These are phyloP conservation scores for Zaprionus capensis DNA, from an alignment of 1,140 invertebrate genomes.

Conservation along the genomic window DNA sequence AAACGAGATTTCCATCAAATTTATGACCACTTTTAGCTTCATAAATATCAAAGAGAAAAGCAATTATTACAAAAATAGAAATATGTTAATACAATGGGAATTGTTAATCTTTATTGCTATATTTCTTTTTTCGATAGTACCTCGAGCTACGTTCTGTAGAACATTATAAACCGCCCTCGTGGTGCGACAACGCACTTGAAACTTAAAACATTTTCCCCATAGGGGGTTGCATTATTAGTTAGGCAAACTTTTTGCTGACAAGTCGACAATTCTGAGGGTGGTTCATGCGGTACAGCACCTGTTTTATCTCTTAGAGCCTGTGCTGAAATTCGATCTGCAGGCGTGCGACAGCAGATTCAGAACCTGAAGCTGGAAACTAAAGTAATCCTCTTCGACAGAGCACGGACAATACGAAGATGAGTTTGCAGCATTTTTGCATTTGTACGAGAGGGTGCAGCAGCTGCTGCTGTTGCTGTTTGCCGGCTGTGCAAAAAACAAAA, in stretches of 20 bases:
- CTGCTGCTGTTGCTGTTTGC: constrained; percentile 13
- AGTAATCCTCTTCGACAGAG: constrained; percentile 28
- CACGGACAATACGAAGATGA: constrained; percentile 34
- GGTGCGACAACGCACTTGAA: constrained; percentile 35
- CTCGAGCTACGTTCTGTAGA: neutral
- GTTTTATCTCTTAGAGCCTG: constrained; percentile 18
- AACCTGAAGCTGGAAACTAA: constrained; percentile 19
- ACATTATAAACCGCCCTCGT: constrained; percentile 12
- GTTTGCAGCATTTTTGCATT: constrained; percentile 42
- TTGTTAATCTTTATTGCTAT: neutral
- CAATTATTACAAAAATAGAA: neutral
- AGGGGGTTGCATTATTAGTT: constrained; percentile 51
- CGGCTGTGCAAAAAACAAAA: constrained; percentile 33
- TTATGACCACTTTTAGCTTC: neutral
- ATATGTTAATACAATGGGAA: neutral
- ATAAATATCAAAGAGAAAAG: neutral
- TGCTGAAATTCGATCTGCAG: constrained; percentile 47
- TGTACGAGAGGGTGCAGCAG: constrained; percentile 26
- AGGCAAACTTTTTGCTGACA: constrained; percentile 40
- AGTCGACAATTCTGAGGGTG: constrained; percentile 34
- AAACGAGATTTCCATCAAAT: neutral
- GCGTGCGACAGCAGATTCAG: constrained; percentile 21
- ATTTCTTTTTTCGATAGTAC: neutral
- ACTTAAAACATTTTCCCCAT: constrained; percentile 28
- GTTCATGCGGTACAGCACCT: constrained; percentile 29